Evolutionary conservation across 1,140 invertebrate genomes (phyloP).

Genomic region (Scaptomyza hsui): DNA sequence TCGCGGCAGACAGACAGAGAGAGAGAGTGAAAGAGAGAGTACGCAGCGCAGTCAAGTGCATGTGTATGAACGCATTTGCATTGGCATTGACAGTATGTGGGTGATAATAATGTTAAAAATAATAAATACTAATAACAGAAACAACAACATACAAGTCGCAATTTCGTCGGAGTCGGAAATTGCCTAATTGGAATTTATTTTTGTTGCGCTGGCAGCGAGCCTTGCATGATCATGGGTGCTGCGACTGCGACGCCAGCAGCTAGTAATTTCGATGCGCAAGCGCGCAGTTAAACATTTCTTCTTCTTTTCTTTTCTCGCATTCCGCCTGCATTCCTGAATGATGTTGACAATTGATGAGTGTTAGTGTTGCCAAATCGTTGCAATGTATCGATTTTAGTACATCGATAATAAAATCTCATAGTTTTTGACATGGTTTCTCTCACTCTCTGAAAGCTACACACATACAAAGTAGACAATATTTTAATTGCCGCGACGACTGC

Average conservation of each 20-base stretch:
- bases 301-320: background rate
- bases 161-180: conserved; percentile 40
- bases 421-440: too few species aligned
- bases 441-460: too few species aligned
- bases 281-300: conserved; percentile 10
- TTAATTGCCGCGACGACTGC: background rate
- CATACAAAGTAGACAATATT: background rate
- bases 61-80: conserved; percentile 4
- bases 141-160: conserved; percentile 32
- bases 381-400: background rate
- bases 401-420: background rate
- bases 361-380: background rate
- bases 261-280: conserved; percentile 54
- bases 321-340: too few species aligned
- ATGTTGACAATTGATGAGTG: too few species aligned
- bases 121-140: conserved; percentile 29
- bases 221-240: conserved; percentile 31
- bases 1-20: background rate
- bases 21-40: conserved; percentile 5
- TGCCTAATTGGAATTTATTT: conserved; percentile 49
- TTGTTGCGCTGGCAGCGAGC: conserved; percentile 2
- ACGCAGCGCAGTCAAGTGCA: conserved; percentile 2
- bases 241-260: conserved; percentile 30
- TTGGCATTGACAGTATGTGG: background rate
- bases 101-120: conserved; percentile 31